Percentiles rank a stretch among this genome's conserved stretches.
Conservation (phyloP, 2,797 vertebrate species). For the Pyrrhura leucotis region DNA sequence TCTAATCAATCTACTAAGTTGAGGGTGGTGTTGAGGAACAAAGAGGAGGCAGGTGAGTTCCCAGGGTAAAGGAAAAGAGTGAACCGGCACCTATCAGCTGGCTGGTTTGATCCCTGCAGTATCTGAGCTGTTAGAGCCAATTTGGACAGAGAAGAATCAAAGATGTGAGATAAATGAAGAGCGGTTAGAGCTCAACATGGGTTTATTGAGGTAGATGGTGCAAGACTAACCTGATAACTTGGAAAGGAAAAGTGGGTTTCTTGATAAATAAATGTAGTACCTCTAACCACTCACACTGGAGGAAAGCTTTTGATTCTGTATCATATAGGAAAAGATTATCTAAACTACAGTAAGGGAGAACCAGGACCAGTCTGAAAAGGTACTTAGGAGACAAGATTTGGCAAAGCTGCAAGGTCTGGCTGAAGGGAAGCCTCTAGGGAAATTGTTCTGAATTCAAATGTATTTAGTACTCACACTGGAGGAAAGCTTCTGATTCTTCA, state of each 20-base stretch:
- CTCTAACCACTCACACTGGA: background rate
- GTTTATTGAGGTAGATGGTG: background rate
- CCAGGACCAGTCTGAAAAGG: background rate
- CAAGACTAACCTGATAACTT: background rate
- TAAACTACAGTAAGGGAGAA: background rate
- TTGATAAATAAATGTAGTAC: background rate
- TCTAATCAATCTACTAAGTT: background rate
- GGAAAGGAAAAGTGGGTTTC: background rate
- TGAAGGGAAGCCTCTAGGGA: background rate
- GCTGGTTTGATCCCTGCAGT: background rate
- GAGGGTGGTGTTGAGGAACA: background rate
- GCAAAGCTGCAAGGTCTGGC: background rate
- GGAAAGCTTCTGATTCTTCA: background rate
- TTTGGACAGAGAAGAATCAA: background rate
- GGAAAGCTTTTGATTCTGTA: background rate
- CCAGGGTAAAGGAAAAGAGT: background rate
- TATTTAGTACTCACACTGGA: background rate
- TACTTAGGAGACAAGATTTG: background rate
- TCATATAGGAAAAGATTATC: background rate
- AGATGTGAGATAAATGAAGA: background rate
- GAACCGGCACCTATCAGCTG: accelerated
- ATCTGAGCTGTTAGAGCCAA: background rate
- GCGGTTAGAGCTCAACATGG: background rate
- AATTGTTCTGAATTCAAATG: background rate
- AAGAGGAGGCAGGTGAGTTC: background rate